Evolutionary conservation across 2,113 vertebrate species (phyloP).

Genomic region (Lutjanus erythropterus): DNA sequence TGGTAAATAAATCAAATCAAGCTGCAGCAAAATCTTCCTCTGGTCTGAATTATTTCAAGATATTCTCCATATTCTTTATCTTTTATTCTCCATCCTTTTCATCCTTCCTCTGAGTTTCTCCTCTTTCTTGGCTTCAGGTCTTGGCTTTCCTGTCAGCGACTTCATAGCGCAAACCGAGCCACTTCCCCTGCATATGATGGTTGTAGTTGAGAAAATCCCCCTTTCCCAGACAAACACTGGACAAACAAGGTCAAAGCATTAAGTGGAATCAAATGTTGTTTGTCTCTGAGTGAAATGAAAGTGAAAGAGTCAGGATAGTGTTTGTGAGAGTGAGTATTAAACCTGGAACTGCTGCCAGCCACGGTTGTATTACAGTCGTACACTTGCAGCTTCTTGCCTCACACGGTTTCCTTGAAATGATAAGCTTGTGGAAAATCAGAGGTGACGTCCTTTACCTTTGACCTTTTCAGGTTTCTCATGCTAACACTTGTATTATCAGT

Average conservation of each 20-base stretch:
- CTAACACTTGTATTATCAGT: slow-evolving; percentile 3
- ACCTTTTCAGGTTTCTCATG: slow-evolving; percentile 26
- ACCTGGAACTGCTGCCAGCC: background rate
- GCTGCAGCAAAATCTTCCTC: background rate
- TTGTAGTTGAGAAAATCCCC: slow-evolving; percentile 55
- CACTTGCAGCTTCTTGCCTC: background rate
- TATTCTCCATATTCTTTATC: background rate
- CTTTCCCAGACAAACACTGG: slow-evolving; percentile 39
- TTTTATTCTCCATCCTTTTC: background rate
- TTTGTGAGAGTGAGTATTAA: slow-evolving; percentile 5
- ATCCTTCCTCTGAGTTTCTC: background rate
- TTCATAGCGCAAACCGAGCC: slow-evolving; percentile 28
- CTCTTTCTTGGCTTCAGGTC: slow-evolving; percentile 38
- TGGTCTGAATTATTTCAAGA: background rate
- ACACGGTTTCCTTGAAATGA: background rate
- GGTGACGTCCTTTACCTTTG: slow-evolving; percentile 15
- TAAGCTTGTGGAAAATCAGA: background rate
- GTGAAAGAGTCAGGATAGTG: background rate
- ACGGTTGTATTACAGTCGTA: background rate
- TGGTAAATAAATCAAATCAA: no score
- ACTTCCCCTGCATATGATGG: slow-evolving; percentile 33
- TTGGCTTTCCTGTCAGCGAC: slow-evolving; percentile 59
- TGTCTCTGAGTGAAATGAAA: background rate
- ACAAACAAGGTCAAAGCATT: slow-evolving; percentile 27
- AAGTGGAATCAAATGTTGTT: slow-evolving; percentile 13